Conservation (phyloP, 2,888 invertebrate species). For the Cataglyphis altisquamis region DNA sequence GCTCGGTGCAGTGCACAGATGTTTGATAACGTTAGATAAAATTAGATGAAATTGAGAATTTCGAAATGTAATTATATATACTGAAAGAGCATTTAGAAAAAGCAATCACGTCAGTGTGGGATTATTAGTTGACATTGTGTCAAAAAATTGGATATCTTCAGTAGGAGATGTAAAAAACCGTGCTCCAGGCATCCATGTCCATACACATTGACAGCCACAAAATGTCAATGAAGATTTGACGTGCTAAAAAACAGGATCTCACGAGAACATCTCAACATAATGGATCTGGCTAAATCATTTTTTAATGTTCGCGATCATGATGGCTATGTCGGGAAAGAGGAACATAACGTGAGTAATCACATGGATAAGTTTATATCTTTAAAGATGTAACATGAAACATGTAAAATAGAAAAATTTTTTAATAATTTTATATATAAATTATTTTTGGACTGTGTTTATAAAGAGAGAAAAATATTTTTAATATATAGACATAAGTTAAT, state of each 20-base stretch:
- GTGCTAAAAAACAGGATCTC: background rate
- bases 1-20: background rate
- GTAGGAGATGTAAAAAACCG: background rate
- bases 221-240: constrained; percentile 36
- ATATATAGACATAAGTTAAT: background rate
- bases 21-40: background rate
- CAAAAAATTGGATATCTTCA: background rate
- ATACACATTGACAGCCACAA: background rate
- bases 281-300: constrained; percentile 97
- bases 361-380: background rate
- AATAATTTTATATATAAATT: background rate
- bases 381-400: background rate
- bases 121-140: background rate
- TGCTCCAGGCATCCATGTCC: background rate
- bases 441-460: background rate
- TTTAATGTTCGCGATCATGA: constrained; percentile 95
- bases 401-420: background rate
- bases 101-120: background rate
- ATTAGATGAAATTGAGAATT: background rate
- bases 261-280: constrained; percentile 81
- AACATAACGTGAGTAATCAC: constrained; percentile 89
- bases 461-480: background rate
- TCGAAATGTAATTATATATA: background rate
- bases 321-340: constrained; percentile 96
- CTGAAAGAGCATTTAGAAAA: background rate